These are phyloP conservation scores for Leptinotarsa haldemani DNA, from an alignment of 2,888 invertebrate genomes.

Conservation along the genomic window DNA sequence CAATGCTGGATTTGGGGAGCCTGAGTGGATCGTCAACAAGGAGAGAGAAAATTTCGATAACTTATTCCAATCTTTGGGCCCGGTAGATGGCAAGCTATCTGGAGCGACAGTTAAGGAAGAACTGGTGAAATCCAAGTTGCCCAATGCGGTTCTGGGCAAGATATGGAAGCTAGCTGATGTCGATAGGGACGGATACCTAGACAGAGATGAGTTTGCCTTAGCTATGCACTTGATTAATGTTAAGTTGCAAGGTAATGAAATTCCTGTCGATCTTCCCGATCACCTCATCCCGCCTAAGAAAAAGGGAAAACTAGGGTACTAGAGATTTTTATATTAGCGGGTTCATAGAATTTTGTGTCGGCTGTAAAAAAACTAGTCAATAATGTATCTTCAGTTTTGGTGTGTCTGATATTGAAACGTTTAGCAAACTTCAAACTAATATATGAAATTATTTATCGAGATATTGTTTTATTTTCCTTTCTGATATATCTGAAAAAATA, in stretches of 20 bases:
- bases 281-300: constrained; percentile 92
- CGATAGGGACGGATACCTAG: constrained; percentile 93
- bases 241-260: constrained; percentile 89
- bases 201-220: constrained; percentile 95
- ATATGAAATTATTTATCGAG: neutral
- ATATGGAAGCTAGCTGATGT: constrained; percentile 98
- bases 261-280: constrained; percentile 85
- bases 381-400: neutral
- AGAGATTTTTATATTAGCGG: constrained; percentile 40
- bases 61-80: constrained; percentile 82
- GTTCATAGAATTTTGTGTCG: constrained; percentile 4
- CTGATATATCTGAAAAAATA: neutral
- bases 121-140: constrained; percentile 97
- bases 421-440: constrained; percentile 2
- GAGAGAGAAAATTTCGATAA: constrained; percentile 87
- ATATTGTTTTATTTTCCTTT: neutral
- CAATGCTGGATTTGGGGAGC: constrained; percentile 94
- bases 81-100: constrained; percentile 92
- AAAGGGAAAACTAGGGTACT: constrained; percentile 58
- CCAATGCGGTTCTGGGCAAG: constrained; percentile 94
- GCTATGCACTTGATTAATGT: constrained; percentile 95
- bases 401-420: neutral
- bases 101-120: constrained; percentile 91
- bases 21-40: constrained; percentile 95
- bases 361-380: constrained; percentile 11